Evolutionary conservation across 2,113 vertebrate species (phyloP).

Genomic region (Erpornis zantholeuca): DNA sequence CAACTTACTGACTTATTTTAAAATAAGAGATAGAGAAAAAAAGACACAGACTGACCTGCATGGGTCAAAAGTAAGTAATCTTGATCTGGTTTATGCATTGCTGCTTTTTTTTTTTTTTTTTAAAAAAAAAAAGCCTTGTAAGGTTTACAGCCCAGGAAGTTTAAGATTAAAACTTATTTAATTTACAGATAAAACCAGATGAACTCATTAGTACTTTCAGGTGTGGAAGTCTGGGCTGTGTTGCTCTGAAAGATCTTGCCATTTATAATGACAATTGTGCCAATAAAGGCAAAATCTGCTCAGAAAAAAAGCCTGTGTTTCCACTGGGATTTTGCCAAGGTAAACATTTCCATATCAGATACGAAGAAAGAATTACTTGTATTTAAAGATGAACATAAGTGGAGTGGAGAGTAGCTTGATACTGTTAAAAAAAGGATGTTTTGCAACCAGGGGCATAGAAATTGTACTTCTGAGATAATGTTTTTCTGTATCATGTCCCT

Average conservation of each 20-base stretch:
- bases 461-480: background rate
- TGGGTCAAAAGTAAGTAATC: background rate
- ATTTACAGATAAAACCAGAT: background rate
- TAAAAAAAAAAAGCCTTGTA: background rate
- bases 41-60: background rate
- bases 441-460: background rate
- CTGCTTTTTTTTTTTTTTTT: background rate
- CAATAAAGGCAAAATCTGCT: background rate
- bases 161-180: background rate
- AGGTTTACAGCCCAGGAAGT: background rate
- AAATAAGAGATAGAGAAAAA: background rate
- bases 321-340: background rate
- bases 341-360: background rate
- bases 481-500: background rate
- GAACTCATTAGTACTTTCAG: background rate
- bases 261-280: background rate
- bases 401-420: background rate
- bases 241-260: background rate
- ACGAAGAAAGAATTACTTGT: background rate
- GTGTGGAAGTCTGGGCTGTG: background rate
- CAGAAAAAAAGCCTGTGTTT: background rate
- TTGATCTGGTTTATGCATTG: background rate
- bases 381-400: background rate
- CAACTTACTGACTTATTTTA: background rate
- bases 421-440: background rate